Evolutionary conservation across 2,113 vertebrate species (phyloP), one percentile per base, ranked within the genome.

Genomic region (Campylomormyrus numenius): DNA sequence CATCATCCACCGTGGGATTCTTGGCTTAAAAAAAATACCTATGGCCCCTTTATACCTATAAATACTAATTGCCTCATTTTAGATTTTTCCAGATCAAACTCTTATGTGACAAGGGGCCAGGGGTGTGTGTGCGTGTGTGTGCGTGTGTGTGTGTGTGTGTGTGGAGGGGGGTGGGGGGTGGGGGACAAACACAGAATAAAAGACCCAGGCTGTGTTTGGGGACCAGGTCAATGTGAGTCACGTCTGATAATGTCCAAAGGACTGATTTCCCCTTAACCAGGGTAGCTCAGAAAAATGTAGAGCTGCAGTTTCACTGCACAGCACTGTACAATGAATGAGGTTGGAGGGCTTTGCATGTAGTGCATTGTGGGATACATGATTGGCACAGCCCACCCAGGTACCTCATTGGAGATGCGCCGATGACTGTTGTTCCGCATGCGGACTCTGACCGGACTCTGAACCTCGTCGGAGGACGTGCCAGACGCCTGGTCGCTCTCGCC

Each of bases 321-420:
- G n/a, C 62, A 31, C 62, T 31, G 62, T 66, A 27, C 58, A 66
- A 3, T 27, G n/a, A 66, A 10, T 10, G 24, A 66, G 58, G 8
- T 27, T 27, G 24, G 58, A 66, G 58, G 56, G 8, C 2, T n/a
- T 62, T 8, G 58, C 58, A 62, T 62, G 58, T 3, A 66, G 62
- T 66, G n/a, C n/a, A 66, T 66, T 27, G 5, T 11, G 62, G 56
- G 56, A 62, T 62, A 62, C 21, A 24, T 6, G 56, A 58, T 2
- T 7, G 31, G 31, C 27, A 15, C 66, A 13, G n/a, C 27, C 9
- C 66, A 15, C 13, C 27, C 19, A 35, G 42, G 77, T 89, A 89
- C 89, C 89, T 89, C 89, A 13, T 89, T 89, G 80, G 89, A 89
- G 21, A 89, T 89, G 89, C 89, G 89, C n/a, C 89, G 89, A 42